Evolutionary conservation across 92 coral and sea anemone species (phyloP).

Genomic region (Zoanthus sansibaricus): DNA sequence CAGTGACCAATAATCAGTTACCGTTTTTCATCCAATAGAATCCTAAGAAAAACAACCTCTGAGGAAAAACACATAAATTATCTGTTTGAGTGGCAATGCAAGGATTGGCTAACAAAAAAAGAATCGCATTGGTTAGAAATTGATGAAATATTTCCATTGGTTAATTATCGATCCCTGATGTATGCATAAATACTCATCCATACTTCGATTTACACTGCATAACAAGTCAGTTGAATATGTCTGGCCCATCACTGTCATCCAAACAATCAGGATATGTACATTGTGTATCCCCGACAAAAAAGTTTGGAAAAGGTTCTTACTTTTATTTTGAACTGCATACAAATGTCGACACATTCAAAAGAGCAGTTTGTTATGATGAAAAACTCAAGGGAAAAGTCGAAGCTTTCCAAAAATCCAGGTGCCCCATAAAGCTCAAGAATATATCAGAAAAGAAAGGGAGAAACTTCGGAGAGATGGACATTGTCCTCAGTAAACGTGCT

Average conservation of each 20-base stretch:
- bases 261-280: slow-evolving; percentile 9
- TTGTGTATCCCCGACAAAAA: neutral
- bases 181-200: neutral
- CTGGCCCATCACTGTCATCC: neutral
- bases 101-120: slow-evolving; percentile 18
- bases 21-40: slow-evolving; percentile 6
- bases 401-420: neutral
- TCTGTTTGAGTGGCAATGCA: neutral
- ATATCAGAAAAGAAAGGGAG: neutral
- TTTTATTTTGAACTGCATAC: slow-evolving; percentile 6
- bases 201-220: neutral
- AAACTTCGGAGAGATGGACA: neutral
- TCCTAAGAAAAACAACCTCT: slow-evolving; percentile 10
- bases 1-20: slow-evolving; percentile 5
- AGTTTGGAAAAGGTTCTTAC: neutral
- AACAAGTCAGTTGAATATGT: neutral
- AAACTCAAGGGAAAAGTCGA: neutral
- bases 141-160: slow-evolving; percentile 7
- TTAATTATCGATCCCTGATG: slow-evolving; percentile 2
- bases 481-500: neutral
- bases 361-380: slow-evolving; percentile 19
- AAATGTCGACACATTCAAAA: neutral
- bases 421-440: slow-evolving; percentile 16
- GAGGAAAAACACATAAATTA: neutral
- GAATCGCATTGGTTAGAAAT: neutral